Conservation (phyloP, 2,113 vertebrate species). For the Lasiurus cinereus region DNA sequence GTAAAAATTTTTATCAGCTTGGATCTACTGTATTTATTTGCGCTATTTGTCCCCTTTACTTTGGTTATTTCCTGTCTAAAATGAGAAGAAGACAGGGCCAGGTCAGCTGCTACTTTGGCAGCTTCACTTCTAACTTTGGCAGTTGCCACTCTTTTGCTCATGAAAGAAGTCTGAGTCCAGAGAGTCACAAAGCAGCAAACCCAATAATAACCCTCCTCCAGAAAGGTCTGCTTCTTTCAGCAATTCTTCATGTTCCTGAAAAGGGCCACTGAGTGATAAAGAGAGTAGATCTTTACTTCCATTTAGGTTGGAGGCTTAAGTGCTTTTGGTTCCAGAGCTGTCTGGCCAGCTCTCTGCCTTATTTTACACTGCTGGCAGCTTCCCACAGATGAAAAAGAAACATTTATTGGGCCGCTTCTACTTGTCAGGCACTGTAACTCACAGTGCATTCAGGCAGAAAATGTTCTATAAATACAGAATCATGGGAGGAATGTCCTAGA, state of each 20-base stretch:
- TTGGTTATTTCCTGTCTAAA: neutral
- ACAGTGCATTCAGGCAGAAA: constrained; percentile 54
- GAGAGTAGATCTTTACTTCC: constrained; percentile 17
- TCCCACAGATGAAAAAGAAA: constrained; percentile 60
- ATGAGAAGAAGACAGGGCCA: neutral
- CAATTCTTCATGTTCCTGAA: neutral
- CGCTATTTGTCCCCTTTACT: neutral
- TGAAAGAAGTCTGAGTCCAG: neutral
- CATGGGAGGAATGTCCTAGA: constrained; percentile 63
- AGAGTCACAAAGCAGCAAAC: neutral
- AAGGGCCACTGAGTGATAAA: constrained; percentile 40
- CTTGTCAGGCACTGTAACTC: constrained; percentile 64
- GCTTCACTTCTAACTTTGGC: neutral
- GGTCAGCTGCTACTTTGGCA: neutral
- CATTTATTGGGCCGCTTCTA: constrained; percentile 34
- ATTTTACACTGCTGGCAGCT: constrained; percentile 22
- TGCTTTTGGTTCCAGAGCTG: constrained; percentile 45
- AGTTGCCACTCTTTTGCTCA: neutral
- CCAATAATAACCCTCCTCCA: neutral
- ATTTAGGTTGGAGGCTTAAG: constrained; percentile 63
- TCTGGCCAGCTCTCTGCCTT: neutral
- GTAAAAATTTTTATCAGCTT: neutral
- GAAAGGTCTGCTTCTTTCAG: constrained; percentile 3
- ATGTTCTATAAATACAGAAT: constrained; percentile 67
- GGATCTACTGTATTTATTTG: neutral